Evolutionary conservation across 2,113 vertebrate genomes (phyloP), one percentile per base, ranked within the genome.

Genomic region (Enhydra lutris): DNA sequence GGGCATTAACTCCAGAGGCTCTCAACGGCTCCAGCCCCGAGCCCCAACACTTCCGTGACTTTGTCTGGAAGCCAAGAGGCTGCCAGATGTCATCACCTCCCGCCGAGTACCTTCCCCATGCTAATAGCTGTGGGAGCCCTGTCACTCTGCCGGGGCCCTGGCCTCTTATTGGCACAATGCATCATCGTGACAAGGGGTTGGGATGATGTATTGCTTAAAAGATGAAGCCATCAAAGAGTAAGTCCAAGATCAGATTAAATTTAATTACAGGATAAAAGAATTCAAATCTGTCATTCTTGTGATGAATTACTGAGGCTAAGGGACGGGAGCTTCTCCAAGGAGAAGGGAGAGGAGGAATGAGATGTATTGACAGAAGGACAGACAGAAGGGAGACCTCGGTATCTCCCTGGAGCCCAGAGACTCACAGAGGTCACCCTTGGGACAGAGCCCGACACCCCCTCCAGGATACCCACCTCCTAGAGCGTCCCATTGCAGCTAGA

Each of bases 181-280:
- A 98, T 98, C 98, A 98, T 97, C 50, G 45, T 94, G 6, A 98
- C 98, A 98, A 98, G 98, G 98, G 97, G 92, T 96, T 98, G 96
- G 81, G 95, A 67, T 97, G 98, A 98, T 97, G 91, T 74, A 98
- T 98, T 7, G 1, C 98, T 96, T 95, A 91, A 57, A 97, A 96
- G 97, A 98, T 98, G 97, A 98, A 98, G 98, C 98, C 97, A 98
- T 98, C 97, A 97, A 91, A 96, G 94, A 93, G 21, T 15, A 94
- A 96, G 85, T 9, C 87, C 96, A 97, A 6, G 29, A 98, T 96
- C 95, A 97, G 97, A 96, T 96, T 97, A 94, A 96, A 85, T 95
- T 86, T 98, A 98, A 98, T 98, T 99, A 98, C 21, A 92, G 95
- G 95, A 95, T 97, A 95, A 97, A 97, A 97, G 92, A 96, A 96